Evolutionary conservation across 1,140 invertebrate species (phyloP), one percentile per base, ranked within the genome.

Genomic region (Trichonephila inaurata): DNA sequence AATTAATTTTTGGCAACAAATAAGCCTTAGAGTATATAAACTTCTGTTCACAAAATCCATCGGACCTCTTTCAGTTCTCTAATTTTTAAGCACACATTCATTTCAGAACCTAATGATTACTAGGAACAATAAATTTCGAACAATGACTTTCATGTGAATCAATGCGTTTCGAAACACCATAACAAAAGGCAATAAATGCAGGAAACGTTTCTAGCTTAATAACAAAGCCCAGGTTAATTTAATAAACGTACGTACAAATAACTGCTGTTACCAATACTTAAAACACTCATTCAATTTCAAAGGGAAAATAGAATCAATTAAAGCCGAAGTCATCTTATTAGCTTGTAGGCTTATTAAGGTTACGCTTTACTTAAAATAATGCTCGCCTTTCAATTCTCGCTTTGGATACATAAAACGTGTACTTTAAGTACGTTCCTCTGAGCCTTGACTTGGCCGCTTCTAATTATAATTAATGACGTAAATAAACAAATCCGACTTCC

Each of bases 391-490:
- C 72, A 77, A 18, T 33, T 40, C 24, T 77, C 72, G 72, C 72
- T 40, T 40, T 77, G 33, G 28, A 14, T 77, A 77, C 72, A 85
- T 60, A 85, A 85, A 85, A 85, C 21, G 28, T 12, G 82, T n/a
- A 12, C 14, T 33, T 24, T 28, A 58, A 3, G 6, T 33, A 12
- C 72, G 28, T 33, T 33, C 24, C 33, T 81, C 28, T 10, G 1
- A 81, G 24, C 1, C 81, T 16, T 85, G 51, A 85, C 83, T 60
- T 21, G 51, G 21, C 8, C 51, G 44, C 83, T 61, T 85, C 89
- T 91, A 82, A 91, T 91, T 91, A 91, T 91, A 82, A 91, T 91
- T 82, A 91, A 91, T 82, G 89, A 82, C 77, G 18, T 28, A 62
- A 81, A 61, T 82, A 91, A 91, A 61, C 89, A 82, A 82, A 91